Conservation (phyloP, 2,888 invertebrate genomes). For the Drosophila koepferae region DNA sequence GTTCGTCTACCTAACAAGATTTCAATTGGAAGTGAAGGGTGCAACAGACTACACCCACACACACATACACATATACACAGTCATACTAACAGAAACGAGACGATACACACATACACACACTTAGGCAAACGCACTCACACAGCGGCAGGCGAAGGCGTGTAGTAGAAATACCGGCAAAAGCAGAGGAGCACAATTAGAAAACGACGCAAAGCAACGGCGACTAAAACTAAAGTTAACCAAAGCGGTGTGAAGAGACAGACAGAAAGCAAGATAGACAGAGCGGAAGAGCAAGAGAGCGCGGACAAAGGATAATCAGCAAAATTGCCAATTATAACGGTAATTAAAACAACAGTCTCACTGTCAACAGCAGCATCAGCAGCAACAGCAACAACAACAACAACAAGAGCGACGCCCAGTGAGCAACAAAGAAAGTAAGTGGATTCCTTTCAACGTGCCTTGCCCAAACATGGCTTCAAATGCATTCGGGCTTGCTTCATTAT, state of each 20-base stretch:
- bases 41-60: slow-evolving; percentile 45
- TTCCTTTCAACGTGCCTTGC: slow-evolving; percentile 65
- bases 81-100: slow-evolving; percentile 2
- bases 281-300: slow-evolving; percentile 4
- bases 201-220: slow-evolving; percentile 33
- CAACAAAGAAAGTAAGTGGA: slow-evolving; percentile 76
- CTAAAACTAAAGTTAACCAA: slow-evolving; percentile 25
- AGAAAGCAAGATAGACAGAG: slow-evolving; percentile 3
- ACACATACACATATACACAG: slow-evolving; percentile 3
- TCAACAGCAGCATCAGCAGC: slow-evolving; percentile 18
- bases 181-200: slow-evolving; percentile 49
- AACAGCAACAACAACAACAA: slow-evolving; percentile 16
- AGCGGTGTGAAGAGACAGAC: slow-evolving; percentile 8
- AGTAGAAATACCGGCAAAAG: slow-evolving; percentile 71
- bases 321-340: slow-evolving; percentile 52
- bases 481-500: slow-evolving; percentile 17
- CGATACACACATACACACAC: slow-evolving; percentile 5
- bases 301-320: slow-evolving; percentile 56
- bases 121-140: slow-evolving; percentile 21
- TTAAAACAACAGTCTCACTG: slow-evolving; percentile 35
- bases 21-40: slow-evolving; percentile 73
- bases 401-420: slow-evolving; percentile 35
- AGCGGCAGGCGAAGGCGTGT: slow-evolving; percentile 44
- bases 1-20: slow-evolving; percentile 40
- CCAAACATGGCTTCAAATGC: slow-evolving; percentile 65